phyloP scores from a whole-genome alignment of 2,113 vertebrate species.

The Caretta caretta region DNA sequence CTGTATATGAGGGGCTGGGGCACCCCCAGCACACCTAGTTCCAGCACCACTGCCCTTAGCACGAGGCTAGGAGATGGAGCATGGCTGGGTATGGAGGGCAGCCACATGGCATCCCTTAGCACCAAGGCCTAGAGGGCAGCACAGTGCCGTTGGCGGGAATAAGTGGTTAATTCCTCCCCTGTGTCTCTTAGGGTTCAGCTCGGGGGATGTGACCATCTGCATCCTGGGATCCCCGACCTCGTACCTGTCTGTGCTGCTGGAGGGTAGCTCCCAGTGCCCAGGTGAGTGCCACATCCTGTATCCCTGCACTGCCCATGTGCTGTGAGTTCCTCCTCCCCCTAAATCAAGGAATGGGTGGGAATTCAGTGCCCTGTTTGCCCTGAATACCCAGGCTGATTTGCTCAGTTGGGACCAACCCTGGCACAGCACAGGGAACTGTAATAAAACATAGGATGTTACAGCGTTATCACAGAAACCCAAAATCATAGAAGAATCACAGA shows the following conservation, averaged over 20 bases:
- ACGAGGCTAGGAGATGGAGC: neutral
- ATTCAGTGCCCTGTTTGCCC: neutral
- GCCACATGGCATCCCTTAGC: neutral
- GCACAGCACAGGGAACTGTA: neutral
- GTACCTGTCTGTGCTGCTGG: conserved; percentile 77
- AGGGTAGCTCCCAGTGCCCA: conserved; percentile 77
- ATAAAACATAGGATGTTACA: neutral
- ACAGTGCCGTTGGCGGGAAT: neutral
- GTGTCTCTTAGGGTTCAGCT: conserved; percentile 51
- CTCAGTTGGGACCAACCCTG: neutral
- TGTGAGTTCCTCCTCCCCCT: neutral
- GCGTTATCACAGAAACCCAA: neutral
- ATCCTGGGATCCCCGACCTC: conserved; percentile 79
- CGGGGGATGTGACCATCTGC: conserved; percentile 76
- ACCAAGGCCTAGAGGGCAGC: neutral
- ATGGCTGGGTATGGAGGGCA: neutral
- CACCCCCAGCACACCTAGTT: too few species aligned
- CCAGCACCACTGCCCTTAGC: neutral
- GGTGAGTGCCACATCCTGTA: conserved; percentile 62
- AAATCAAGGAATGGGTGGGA: neutral
- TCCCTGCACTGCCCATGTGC: neutral
- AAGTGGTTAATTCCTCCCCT: neutral
- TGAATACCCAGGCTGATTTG: neutral
- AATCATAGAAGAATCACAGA: neutral
- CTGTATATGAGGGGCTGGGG: too few species aligned